Percentiles rank a stretch among this genome's conserved stretches.
Evolutionary conservation across 1,140 invertebrate genomes (phyloP).

Genomic region (Plectrocnemia conspersa): DNA sequence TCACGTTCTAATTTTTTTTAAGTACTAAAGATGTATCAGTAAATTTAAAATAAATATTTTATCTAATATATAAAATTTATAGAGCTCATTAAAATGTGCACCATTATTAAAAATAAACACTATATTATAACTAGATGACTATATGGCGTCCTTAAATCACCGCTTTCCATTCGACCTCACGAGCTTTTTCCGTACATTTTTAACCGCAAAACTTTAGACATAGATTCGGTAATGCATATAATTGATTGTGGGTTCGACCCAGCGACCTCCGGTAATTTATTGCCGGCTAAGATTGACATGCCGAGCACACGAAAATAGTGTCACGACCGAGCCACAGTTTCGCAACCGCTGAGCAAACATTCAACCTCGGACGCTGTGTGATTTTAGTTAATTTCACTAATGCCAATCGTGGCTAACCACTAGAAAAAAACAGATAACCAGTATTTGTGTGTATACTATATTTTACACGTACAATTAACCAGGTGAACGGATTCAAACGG

Average conservation of each 20-base stretch:
- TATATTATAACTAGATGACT: no score
- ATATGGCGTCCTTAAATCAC: not conserved
- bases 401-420: not conserved
- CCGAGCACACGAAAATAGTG: constrained; percentile 8
- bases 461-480: constrained; percentile 23
- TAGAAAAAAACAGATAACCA: not conserved
- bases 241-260: constrained; percentile 7
- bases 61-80: no score
- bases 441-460: constrained; percentile 1
- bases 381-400: no score
- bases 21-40: no score
- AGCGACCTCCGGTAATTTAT: constrained; percentile 14
- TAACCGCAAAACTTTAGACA: not conserved
- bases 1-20: no score
- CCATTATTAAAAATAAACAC: no score
- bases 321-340: constrained; percentile 6
- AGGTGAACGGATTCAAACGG: constrained; percentile 20
- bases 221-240: not conserved
- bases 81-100: no score
- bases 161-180: not conserved
- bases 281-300: not conserved
- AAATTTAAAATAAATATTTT: no score
- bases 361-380: no score
- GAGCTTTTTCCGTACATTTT: not conserved
- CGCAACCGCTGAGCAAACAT: no score